A percentile compares a stretch with the other conserved stretches of the same genome.
Conservation (phyloP, 1,140 invertebrate species). For the Parasteatoda tepidariorum region DNA sequence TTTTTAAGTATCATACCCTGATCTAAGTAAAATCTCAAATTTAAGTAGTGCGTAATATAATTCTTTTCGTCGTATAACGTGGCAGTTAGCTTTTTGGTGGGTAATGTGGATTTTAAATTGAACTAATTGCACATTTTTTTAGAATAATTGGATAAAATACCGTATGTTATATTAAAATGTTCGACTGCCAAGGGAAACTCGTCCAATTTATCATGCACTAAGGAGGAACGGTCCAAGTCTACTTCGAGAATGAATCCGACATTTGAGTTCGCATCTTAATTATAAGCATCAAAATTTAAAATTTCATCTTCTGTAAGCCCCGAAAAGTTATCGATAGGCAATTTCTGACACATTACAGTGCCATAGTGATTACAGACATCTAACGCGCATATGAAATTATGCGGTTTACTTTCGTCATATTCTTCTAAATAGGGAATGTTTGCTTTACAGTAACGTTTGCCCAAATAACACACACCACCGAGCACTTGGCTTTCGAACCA, state of each 20-base stretch:
- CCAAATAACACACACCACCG: neutral
- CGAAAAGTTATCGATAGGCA: constrained; percentile 31
- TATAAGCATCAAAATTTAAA: constrained; percentile 1
- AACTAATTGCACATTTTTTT: constrained; percentile 4
- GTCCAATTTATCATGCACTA: constrained; percentile 64
- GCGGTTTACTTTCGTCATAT: neutral
- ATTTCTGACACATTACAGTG: constrained; percentile 41
- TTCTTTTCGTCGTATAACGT: constrained; percentile 62
- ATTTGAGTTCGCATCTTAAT: neutral
- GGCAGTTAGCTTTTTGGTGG: constrained; percentile 22
- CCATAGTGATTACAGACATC: constrained; percentile 62
- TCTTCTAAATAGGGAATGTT: constrained; percentile 2
- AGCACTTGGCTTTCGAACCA: constrained; percentile 14
- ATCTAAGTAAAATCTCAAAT: constrained; percentile 69
- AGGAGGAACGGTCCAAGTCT: constrained; percentile 63
- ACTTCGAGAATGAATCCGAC: constrained; percentile 64
- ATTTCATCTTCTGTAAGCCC: constrained; percentile 41
- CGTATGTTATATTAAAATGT: constrained; percentile 34
- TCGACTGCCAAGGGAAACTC: constrained; percentile 68
- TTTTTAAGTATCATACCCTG: constrained; percentile 69
- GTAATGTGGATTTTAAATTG: neutral
- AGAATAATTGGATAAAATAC: constrained; percentile 37
- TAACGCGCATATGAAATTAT: neutral
- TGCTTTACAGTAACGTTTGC: constrained; percentile 19
- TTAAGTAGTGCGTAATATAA: constrained; percentile 71